Conservation (phyloP, 1,140 invertebrate species). For the Orchesella cincta region DNA sequence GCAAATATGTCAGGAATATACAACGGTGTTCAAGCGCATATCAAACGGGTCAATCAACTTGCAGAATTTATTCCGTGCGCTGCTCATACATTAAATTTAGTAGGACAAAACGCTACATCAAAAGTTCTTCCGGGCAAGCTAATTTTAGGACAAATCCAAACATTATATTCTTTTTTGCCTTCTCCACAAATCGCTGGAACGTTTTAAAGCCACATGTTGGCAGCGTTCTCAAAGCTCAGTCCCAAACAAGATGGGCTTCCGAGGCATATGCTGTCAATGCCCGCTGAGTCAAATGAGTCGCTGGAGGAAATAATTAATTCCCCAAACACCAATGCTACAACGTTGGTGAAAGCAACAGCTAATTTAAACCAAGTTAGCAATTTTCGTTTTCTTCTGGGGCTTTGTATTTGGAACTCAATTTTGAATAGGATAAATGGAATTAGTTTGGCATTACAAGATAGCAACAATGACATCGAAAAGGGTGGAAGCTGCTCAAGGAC, state of each 20-base stretch:
- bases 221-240: not conserved
- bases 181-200: conserved; percentile 20
- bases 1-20: conserved; percentile 34
- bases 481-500: not conserved
- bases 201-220: not conserved
- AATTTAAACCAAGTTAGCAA: not conserved
- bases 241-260: not conserved
- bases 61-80: conserved; percentile 26
- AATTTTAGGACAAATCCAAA: conserved; percentile 10
- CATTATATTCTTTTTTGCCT: conserved; percentile 27
- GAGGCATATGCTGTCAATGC: not conserved
- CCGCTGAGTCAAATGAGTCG: no score
- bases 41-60: not conserved
- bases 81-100: conserved; percentile 31
- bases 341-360: not conserved
- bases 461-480: not conserved
- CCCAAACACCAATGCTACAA: no score
- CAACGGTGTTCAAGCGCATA: conserved; percentile 8
- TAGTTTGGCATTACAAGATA: not conserved
- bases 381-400: not conserved
- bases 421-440: not conserved
- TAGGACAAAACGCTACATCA: conserved; percentile 22
- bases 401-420: not conserved
- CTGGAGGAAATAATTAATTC: no score
- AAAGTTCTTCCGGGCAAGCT: not conserved